phyloP scores from a whole-genome alignment of 2,888 invertebrate genomes.

The Drosophila subsilvestris region DNA sequence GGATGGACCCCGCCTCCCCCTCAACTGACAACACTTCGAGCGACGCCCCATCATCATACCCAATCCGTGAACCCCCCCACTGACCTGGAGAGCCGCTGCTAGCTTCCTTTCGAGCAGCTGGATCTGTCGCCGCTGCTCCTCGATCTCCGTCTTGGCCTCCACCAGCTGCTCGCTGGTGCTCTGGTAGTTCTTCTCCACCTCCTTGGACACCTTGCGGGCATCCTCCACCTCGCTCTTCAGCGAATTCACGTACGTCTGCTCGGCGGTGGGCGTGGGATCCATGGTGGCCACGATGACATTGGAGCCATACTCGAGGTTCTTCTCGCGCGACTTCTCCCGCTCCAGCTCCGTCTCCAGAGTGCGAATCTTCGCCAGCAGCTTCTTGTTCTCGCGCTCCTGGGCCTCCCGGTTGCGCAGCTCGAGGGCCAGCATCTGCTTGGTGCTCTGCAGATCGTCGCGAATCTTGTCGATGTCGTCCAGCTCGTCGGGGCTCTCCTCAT shows the following conservation, averaged over 20 bases:
- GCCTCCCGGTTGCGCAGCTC: conserved; percentile 94
- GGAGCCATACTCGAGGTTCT: conserved; percentile 80
- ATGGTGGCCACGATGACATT: conserved; percentile 81
- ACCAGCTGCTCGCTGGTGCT: conserved; percentile 91
- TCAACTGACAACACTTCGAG: conserved; percentile 66
- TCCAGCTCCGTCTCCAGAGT: conserved; percentile 93
- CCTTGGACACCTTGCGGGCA: conserved; percentile 91
- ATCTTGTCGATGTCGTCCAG: conserved; percentile 96
- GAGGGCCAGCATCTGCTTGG: conserved; percentile 94
- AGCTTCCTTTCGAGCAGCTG: conserved; percentile 91
- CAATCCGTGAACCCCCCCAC: conserved; percentile 9
- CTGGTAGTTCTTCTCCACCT: conserved; percentile 91
- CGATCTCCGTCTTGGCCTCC: conserved; percentile 89
- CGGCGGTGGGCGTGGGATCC: conserved; percentile 84
- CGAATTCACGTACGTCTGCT: conserved; percentile 88
- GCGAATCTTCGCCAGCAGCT: conserved; percentile 90
- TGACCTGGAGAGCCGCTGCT: conserved; percentile 88
- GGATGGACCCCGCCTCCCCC: not conserved
- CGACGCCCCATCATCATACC: conserved; percentile 12
- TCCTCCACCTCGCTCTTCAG: conserved; percentile 90
- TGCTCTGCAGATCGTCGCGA: conserved; percentile 95
- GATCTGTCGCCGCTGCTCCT: conserved; percentile 91
- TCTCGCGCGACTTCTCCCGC: conserved; percentile 86
- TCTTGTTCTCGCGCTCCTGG: conserved; percentile 93
- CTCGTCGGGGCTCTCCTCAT: conserved; percentile 91